These are phyloP conservation scores for Mustela erminea DNA, from an alignment of 2,797 vertebrate genomes.

Conservation along the genomic window DNA sequence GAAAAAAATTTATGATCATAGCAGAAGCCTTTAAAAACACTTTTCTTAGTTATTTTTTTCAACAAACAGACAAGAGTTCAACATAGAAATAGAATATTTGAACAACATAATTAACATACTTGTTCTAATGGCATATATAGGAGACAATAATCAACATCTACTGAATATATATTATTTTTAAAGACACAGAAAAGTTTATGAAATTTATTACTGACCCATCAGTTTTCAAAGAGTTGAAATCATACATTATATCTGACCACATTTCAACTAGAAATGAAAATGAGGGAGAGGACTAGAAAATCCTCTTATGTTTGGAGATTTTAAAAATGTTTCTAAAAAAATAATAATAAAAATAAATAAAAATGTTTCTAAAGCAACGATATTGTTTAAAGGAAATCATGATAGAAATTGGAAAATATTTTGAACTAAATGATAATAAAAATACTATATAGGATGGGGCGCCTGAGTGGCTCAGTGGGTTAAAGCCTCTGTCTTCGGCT, in stretches of 20 bases:
- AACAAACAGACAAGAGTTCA: background rate
- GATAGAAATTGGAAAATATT: conserved; percentile 20
- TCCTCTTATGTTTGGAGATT: background rate
- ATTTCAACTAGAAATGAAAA: conserved; percentile 32
- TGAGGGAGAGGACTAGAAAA: background rate
- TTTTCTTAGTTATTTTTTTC: conserved; percentile 41
- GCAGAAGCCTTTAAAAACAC: background rate
- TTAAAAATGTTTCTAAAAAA: background rate
- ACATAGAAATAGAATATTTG: background rate
- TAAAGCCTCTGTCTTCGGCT: too few species aligned
- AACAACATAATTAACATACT: background rate
- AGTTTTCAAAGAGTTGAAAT: conserved; percentile 34
- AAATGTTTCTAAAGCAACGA: background rate
- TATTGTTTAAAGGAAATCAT: conserved; percentile 28
- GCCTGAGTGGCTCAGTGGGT: too few species aligned
- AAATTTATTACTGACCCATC: background rate
- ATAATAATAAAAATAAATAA: too few species aligned
- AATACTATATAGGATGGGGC: background rate
- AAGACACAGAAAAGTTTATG: background rate
- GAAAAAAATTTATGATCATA: background rate
- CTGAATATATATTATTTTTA: background rate
- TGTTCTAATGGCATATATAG: background rate
- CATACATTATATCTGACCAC: background rate
- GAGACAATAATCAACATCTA: background rate
- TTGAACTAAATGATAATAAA: conserved; percentile 12